Base-by-base conservation (phyloP, 2,888 invertebrate species). In the Clitarchus hookeri region DNA sequence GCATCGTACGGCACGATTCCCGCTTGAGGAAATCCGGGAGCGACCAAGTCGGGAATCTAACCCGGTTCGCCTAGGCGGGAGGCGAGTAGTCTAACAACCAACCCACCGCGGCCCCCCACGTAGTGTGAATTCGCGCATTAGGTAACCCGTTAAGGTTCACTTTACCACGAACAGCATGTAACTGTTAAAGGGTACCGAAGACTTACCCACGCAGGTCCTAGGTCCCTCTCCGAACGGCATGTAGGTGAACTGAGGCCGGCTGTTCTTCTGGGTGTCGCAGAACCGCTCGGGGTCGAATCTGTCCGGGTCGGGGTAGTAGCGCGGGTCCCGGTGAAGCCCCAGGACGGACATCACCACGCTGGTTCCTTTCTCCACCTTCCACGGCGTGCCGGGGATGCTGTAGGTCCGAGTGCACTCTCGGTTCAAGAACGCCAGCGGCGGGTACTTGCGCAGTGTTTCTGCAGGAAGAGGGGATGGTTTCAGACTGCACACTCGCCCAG, bases 241-340 rank as follows among this genome's bases (percentile, higher is more conserved):
- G 77, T 84, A 87, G 26, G 78, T 84, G 85, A 88, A 89, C 6
- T 88, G 88, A 77, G 87, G 88, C 16, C 88, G 86, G 26, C 87
- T 87, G 0, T 85, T 84, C 80, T 89, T 89, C 23, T 88, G 88
- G 25, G 89, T 89, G 0, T 88, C 87, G 12, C 82, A 87, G 87
- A 89, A 90, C 27, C 90, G 87, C 77, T 90, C 90, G 0, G 90
- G 90, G 85, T 90, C 89, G 87, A 90, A 90, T 84, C 88, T 88
- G n/a, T 89, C 88, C 0, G 90, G 90, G 44, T 90, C 89, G 0
- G 89, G 89, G 86, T 88, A 90, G 86, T 88, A 88, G 23, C 89
- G 87, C 11, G 87, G 86, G 85, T 90, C 89, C 44, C 88, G 88
- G 84, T 90, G 90, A 11, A 90, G 36, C 0, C 87, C 88, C 65